These are phyloP conservation scores for Mayetiola destructor DNA, from an alignment of 2,888 invertebrate genomes.

Conservation along the genomic window DNA sequence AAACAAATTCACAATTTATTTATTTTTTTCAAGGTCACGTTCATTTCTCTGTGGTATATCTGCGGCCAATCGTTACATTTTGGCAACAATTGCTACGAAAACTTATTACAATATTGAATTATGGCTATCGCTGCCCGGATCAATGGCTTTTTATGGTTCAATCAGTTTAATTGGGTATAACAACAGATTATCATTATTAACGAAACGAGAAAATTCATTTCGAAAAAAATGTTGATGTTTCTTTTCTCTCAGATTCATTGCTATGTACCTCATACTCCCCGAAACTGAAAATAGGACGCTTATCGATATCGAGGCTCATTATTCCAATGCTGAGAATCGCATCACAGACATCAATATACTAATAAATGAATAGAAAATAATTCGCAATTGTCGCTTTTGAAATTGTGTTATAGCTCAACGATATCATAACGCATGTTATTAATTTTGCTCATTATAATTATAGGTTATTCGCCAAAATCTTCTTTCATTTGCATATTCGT, in stretches of 20 bases:
- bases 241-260: not conserved
- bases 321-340: not conserved
- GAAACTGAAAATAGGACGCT: not conserved
- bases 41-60: not conserved
- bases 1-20: not conserved
- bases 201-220: not conserved
- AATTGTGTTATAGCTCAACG: no score
- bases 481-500: no score
- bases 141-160: not conserved
- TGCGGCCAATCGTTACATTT: not conserved
- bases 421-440: no score
- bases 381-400: no score
- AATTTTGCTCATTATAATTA: no score
- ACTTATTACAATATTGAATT: not conserved
- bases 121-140: not conserved
- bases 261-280: not conserved
- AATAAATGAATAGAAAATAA: no score
- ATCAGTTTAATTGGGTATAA: not conserved
- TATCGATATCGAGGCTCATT: not conserved
- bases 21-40: not conserved
- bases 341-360: not conserved
- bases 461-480: no score
- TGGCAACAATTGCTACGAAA: not conserved
- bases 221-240: no score
- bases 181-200: not conserved